Conservation (phyloP, 1,140 invertebrate genomes). For the Pinna nobilis region DNA sequence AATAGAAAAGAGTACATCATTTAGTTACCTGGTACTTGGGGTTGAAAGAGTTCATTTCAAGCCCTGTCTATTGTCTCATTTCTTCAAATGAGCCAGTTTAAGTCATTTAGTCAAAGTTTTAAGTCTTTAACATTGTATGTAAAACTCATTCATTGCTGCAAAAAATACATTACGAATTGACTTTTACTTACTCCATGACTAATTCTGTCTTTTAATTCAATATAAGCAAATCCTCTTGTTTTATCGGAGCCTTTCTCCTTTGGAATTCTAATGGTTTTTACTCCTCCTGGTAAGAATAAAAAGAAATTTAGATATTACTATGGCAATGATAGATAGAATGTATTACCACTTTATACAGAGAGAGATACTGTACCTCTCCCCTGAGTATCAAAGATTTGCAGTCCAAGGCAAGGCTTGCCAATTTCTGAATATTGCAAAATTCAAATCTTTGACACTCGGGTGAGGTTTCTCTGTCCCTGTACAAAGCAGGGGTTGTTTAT, state of each 20-base stretch:
- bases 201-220: conserved; percentile 60
- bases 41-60: background rate
- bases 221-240: conserved; percentile 59
- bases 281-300: conserved; percentile 48
- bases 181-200: conserved; percentile 55
- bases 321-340: background rate
- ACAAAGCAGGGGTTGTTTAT: no score
- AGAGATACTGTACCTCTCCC: background rate
- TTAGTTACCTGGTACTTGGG: no score
- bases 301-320: conserved; percentile 19
- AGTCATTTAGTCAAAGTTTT: background rate
- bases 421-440: background rate
- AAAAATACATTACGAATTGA: background rate
- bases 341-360: no score
- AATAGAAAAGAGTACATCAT: no score
- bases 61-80: background rate
- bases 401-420: no score
- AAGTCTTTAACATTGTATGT: background rate
- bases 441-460: no score
- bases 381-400: no score
- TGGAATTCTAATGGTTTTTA: conserved; percentile 57
- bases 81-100: background rate
- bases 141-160: background rate
- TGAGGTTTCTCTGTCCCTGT: no score
- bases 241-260: conserved; percentile 54